Evolutionary conservation across 2,888 invertebrate species (phyloP), one percentile per base, ranked within the genome.

Genomic region (Melikaiella ostensackeni): DNA sequence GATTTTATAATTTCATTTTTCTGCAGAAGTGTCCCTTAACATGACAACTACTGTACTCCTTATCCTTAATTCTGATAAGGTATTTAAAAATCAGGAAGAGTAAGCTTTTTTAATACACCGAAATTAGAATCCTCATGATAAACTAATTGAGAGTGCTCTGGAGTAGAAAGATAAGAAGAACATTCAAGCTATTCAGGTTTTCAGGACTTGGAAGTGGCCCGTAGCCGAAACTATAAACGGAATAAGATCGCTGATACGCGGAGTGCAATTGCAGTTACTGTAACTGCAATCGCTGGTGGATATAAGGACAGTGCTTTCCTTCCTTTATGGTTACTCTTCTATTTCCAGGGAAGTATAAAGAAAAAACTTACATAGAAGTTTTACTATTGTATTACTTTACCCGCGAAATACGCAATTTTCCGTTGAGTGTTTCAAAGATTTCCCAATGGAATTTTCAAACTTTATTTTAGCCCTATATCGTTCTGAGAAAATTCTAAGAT

Each of bases 181-280:
- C 27, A 57, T 57, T 27, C 5, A 57, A 27, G 59, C 27, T 59
- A 59, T 27, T 59, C 27, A 59, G 59, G 59, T 59, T 59, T 13
- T 59, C 27, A 27, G 21, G 59, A 6, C 59, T 13, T 21, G 27
- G 24, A 59, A 59, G 63, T 63, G 63, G 63, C 63, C 33, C 63
- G 35, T 63, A 63, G 35, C 63, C 35, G 63, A 63, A 63, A 63
- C 63, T 63, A 63, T 63, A 63, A 63, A 63, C 63, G 63, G 63
- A 63, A 64, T 64, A 64, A 64, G 42, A 64, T 64, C 64, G 42
- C 24, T 33, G 35, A 63, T 63, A 63, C 42, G 59, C 59, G 16
- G 1, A 59, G 59, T 13, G 59, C 59, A 64, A n/a, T 24, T 42
- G 64, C 38, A 64, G 38, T 64, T 42, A 64, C 64, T 21, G 42